Evolutionary conservation across 2,888 invertebrate genomes (phyloP).

Genomic region (Cataglyphis livida): DNA sequence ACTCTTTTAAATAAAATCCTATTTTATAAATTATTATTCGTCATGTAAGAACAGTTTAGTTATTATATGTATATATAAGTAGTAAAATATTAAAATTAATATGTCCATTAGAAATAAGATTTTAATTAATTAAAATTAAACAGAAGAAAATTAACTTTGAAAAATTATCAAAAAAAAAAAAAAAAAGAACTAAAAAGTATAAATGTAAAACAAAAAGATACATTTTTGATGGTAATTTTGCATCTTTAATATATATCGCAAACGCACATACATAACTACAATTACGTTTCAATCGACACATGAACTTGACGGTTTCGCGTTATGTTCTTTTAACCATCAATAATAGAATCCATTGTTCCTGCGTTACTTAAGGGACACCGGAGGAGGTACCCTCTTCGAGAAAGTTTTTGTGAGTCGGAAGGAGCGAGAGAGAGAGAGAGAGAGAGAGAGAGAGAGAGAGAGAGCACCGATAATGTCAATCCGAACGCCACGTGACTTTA

Average conservation of each 20-base stretch:
- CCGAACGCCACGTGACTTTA: constrained; percentile 80
- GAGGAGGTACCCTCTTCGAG: constrained; percentile 32
- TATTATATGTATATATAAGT: not conserved
- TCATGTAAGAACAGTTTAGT: not conserved
- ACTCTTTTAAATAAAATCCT: not conserved
- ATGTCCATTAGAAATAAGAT: not conserved
- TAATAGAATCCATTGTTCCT: constrained; percentile 76
- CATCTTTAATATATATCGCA: not conserved
- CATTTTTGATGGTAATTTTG: not conserved
- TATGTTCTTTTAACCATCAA: constrained; percentile 57
- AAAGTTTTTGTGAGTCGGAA: constrained; percentile 35
- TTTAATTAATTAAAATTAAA: not conserved
- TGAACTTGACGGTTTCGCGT: not conserved
- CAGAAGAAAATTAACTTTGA: not conserved
- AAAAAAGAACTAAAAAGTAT: not conserved
- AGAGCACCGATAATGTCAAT: constrained; percentile 68
- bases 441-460: constrained; percentile 37
- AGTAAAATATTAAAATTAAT: constrained; percentile 2
- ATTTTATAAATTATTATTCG: constrained; percentile 16
- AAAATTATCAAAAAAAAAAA: not conserved
- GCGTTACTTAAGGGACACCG: constrained; percentile 53
- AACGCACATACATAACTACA: not conserved
- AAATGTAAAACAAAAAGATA: not conserved
- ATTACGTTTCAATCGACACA: not conserved
- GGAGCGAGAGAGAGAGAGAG: not conserved